Conservation (phyloP, 2,113 vertebrate genomes). For the Sitta europaea region DNA sequence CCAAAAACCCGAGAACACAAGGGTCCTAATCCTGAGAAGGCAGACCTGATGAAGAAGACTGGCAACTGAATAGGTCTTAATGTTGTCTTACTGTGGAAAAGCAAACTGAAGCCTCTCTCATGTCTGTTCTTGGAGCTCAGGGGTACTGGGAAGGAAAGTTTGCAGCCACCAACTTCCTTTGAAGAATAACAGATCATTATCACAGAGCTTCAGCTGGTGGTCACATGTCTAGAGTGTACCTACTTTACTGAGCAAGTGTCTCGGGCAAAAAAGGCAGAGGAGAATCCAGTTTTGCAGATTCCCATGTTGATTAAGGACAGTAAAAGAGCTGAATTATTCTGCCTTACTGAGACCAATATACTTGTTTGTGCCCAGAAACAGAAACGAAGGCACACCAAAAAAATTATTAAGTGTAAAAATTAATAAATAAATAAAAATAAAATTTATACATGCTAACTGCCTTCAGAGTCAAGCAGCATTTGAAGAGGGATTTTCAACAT, state of each 20-base stretch:
- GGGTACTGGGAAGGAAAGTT: neutral
- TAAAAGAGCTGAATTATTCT: neutral
- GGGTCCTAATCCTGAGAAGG: neutral
- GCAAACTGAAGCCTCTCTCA: neutral
- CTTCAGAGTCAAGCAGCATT: neutral
- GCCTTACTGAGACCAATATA: neutral
- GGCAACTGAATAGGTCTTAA: neutral
- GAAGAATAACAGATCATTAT: neutral
- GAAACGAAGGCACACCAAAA: neutral
- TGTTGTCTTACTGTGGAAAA: neutral
- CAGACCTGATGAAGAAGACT: neutral
- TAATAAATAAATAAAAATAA: neutral
- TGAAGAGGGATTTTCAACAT: neutral
- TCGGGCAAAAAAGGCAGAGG: neutral
- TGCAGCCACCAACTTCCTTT: neutral
- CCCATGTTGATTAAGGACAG: neutral
- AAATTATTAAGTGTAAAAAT: neutral
- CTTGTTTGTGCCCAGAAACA: neutral
- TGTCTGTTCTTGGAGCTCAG: neutral
- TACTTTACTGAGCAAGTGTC: neutral
- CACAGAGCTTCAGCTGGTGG: neutral
- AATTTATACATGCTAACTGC: neutral
- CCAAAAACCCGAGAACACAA: neutral
- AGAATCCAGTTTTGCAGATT: neutral
- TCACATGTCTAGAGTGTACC: neutral